Conservation (phyloP, 2,888 invertebrate genomes). For the Linnaemya tessellans region DNA sequence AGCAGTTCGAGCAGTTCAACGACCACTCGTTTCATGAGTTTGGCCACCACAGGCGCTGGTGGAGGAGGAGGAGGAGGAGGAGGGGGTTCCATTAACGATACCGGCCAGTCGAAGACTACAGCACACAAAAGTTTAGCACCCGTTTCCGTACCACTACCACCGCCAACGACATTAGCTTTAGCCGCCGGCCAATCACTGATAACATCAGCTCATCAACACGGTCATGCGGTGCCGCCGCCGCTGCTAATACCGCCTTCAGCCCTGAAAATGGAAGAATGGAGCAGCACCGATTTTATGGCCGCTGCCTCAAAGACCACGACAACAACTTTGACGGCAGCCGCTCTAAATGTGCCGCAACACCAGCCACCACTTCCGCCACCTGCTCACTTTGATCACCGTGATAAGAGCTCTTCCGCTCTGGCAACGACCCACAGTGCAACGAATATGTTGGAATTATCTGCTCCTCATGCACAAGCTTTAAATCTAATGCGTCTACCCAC, state of each 20-base stretch:
- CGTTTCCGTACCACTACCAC: conserved; percentile 43
- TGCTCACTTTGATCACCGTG: conserved; percentile 63
- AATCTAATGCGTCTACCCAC: conserved; percentile 80
- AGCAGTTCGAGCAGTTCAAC: conserved; percentile 73
- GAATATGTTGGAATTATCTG: conserved; percentile 73
- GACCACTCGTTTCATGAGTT: conserved; percentile 78
- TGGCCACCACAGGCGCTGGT: conserved; percentile 73
- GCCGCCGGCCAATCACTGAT: conserved; percentile 68
- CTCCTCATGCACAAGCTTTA: conserved; percentile 76
- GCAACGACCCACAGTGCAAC: conserved; percentile 67
- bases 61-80: no score
- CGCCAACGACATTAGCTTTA: conserved; percentile 72
- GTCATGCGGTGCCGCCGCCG: conserved; percentile 69
- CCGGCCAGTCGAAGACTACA: conserved; percentile 60
- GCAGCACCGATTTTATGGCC: conserved; percentile 75
- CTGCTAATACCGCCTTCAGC: conserved; percentile 81
- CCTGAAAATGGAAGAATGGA: conserved; percentile 90
- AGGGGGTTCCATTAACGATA: conserved; percentile 57
- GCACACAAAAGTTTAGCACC: conserved; percentile 62
- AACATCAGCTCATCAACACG: conserved; percentile 66
- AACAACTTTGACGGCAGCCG: conserved; percentile 64
- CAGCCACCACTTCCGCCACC: conserved; percentile 71
- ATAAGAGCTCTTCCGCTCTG: conserved; percentile 33
- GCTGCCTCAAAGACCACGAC: conserved; percentile 75
- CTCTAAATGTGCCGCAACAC: conserved; percentile 72